A percentile compares a stretch with the other conserved stretches of the same genome.
phyloP scores from a whole-genome alignment of 2,888 invertebrate species.

The Microdon myrmicae region DNA sequence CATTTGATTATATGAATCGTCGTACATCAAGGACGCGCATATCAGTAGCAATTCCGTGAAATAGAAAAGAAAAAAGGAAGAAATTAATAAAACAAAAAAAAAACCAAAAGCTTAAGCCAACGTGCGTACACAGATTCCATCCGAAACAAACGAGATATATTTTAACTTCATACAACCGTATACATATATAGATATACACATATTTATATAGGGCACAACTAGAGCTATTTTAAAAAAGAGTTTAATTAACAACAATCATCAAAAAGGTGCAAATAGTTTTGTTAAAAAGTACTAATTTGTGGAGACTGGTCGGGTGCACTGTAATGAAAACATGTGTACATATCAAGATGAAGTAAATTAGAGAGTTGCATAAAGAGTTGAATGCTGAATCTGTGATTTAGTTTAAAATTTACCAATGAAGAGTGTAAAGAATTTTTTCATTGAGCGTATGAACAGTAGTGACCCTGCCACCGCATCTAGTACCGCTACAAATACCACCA shows the following conservation, averaged over 20 bases:
- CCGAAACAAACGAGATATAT: constrained; percentile 44
- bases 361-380: constrained; percentile 19
- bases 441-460: constrained; percentile 64
- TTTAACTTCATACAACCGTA: constrained; percentile 14
- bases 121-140: constrained; percentile 43
- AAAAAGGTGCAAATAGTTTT: no score
- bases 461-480: constrained; percentile 52
- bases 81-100: no score
- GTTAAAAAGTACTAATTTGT: no score
- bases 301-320: no score
- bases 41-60: constrained; percentile 36
- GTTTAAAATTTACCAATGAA: constrained; percentile 59
- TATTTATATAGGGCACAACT: no score
- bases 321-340: no score
- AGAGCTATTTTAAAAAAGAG: no score
- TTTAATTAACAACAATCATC: no score
- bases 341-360: no score
- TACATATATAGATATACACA: constrained; percentile 10
- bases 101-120: constrained; percentile 43
- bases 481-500: constrained; percentile 20
- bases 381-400: constrained; percentile 51
- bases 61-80: constrained; percentile 28
- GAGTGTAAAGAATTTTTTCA: constrained; percentile 65
- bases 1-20: constrained; percentile 40
- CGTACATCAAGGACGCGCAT: no score